phyloP scores from a whole-genome alignment of 1,140 invertebrate species.

The Aricia agestis region DNA sequence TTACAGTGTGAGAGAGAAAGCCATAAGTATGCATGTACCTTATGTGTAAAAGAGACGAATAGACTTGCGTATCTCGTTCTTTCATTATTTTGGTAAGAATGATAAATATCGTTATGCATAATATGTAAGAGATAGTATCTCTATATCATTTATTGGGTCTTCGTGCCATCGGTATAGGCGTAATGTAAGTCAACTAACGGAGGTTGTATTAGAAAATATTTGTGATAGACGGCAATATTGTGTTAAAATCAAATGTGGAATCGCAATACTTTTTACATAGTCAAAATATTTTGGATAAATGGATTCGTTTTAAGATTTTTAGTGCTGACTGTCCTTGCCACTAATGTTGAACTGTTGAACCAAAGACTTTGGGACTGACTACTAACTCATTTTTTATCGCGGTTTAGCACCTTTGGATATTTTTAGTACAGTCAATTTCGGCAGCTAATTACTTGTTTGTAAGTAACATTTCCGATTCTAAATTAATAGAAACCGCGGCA shows the following conservation, averaged over 20 bases:
- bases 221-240: conserved; percentile 13
- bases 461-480: too few species aligned
- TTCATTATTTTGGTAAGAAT: neutral
- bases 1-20: neutral
- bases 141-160: neutral
- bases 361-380: conserved; percentile 17
- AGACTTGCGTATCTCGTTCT: neutral
- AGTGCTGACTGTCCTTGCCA: conserved; percentile 18
- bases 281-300: neutral
- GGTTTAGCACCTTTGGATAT: neutral
- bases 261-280: neutral
- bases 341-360: conserved; percentile 10
- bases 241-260: neutral
- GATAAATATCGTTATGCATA: neutral
- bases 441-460: too few species aligned
- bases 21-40: neutral
- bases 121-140: conserved; percentile 7
- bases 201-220: conserved; percentile 13
- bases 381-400: neutral
- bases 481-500: too few species aligned
- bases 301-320: neutral
- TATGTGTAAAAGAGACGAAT: conserved; percentile 3
- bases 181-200: neutral
- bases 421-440: too few species aligned
- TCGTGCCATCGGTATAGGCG: neutral